These are phyloP conservation scores for Artibeus lituratus DNA, from an alignment of 2,797 vertebrate species.

Conservation along the genomic window DNA sequence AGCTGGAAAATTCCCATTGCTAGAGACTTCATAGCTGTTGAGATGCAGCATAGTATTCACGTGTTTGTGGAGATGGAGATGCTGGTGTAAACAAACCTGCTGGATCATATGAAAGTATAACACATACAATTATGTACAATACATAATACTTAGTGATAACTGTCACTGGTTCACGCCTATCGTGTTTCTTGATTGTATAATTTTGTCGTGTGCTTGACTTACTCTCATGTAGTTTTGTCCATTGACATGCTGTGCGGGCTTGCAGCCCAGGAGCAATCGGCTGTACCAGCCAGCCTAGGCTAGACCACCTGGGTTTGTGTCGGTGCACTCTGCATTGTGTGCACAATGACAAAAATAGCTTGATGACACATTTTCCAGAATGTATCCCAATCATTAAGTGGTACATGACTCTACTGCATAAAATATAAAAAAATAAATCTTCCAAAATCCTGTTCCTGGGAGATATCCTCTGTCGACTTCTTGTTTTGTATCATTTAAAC, in stretches of 20 bases:
- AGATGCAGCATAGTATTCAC: not conserved
- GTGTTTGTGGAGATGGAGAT: not conserved
- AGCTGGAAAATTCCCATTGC: not conserved
- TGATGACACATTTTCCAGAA: not conserved
- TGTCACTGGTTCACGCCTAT: not conserved
- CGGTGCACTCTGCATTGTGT: not conserved
- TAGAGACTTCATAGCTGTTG: not conserved
- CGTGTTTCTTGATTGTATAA: not conserved
- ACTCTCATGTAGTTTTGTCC: not conserved
- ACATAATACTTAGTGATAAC: not conserved
- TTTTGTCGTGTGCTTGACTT: not conserved
- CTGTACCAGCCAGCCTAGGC: not conserved
- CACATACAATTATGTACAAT: not conserved
- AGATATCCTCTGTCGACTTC: not conserved
- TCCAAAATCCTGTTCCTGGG: not conserved
- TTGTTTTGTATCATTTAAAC: not conserved
- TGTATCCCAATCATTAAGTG: not conserved
- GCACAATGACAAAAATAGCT: not conserved
- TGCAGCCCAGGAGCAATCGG: not conserved
- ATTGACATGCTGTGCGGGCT: not conserved
- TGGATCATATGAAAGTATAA: not conserved
- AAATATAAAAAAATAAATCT: not conserved
- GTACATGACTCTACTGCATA: not conserved
- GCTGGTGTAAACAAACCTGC: not conserved
- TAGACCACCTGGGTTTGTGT: not conserved